These are phyloP conservation scores for Nettapus auritus DNA, from an alignment of 2,113 vertebrate species.

Conservation along the genomic window DNA sequence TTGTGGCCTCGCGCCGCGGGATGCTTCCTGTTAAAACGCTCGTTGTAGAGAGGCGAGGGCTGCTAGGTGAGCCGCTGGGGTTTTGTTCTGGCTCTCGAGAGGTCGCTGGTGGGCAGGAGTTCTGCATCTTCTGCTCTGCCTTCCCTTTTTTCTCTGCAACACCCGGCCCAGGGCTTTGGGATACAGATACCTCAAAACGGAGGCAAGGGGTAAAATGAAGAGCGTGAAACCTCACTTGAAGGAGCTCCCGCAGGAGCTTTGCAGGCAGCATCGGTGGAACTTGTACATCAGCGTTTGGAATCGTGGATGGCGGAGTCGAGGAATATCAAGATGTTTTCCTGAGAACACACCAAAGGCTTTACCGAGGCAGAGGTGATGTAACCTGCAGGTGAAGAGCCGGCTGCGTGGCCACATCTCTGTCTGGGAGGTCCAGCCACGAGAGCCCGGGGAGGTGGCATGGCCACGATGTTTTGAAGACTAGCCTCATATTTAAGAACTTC, in stretches of 20 bases:
- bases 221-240: background rate
- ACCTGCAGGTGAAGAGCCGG: background rate
- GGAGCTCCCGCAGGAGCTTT: background rate
- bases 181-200: background rate
- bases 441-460: no score
- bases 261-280: background rate
- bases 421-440: background rate
- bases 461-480: background rate
- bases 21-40: background rate
- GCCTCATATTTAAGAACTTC: background rate
- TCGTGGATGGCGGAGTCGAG: background rate
- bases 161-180: background rate
- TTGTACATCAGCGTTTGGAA: background rate
- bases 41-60: background rate
- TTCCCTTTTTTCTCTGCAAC: background rate
- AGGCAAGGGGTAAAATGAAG: background rate
- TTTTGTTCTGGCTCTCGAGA: background rate
- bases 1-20: background rate
- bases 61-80: background rate
- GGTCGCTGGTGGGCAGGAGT: background rate
- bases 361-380: background rate
- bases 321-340: background rate
- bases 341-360: background rate
- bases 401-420: rapidly evolving
- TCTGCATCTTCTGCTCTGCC: background rate